Base-by-base conservation (phyloP, 1,140 invertebrate species). In the Ceratina japonica region DNA sequence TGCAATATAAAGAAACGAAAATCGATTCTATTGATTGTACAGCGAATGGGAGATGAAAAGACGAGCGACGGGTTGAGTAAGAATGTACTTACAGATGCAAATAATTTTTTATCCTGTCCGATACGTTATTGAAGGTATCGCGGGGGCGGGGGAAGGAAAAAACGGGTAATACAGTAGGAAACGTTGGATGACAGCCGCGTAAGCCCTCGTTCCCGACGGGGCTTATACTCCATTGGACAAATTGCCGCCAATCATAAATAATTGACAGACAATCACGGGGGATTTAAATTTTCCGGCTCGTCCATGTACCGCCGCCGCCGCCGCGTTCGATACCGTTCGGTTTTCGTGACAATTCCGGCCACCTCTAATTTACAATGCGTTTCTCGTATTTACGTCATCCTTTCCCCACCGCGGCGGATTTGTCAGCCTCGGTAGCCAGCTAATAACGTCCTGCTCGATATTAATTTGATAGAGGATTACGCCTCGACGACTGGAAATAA, bases 181-280 rank as follows among this genome's bases (percentile, higher is more conserved):
- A 79, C 79, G 64, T 81, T 81, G 74, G 80, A 81, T 82, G 83
- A 75, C 79, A 83, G 75, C 75, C 63, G 71, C 37, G 73, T 85
- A 85, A 87, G 86, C 81, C 79, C 81, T 31, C 56, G 75, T 87
- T 44, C 84, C 74, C 83, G 66, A 69, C 72, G 85, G 80, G 82
- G 87, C 83, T 89, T 86, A 87, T 78, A 81, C 83, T 71, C 79
- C 79, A 89, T 90, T 87, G 87, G 66, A 86, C 83, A 87, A 87
- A 87, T 90, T 89, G 89, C 83, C 84, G 84, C 86, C 89, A 89
- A 89, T 90, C 88, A 89, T 89, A 90, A 89, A 90, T 90, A 90
- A 87, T 88, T 88, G 88, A 90, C 89, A 89, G 89, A 86, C 87
- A 90, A 90, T 90, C 83, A 82, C 84, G 64, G 70, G 78, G 85